A percentile compares a stretch with the other conserved stretches of the same genome.
phyloP scores from a whole-genome alignment of 2,113 vertebrate genomes.

The Columba janthina region DNA sequence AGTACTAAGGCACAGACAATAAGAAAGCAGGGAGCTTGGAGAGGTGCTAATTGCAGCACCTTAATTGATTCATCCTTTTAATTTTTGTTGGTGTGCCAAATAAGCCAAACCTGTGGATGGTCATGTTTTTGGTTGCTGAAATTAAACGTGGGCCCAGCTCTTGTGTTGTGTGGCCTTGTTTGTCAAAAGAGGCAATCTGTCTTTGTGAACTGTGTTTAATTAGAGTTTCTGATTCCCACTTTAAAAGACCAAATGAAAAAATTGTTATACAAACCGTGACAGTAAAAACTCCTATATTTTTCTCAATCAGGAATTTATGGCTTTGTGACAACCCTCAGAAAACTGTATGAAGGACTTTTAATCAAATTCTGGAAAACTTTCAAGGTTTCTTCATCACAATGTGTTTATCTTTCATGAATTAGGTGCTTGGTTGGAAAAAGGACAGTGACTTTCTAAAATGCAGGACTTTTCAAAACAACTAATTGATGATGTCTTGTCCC shows the following conservation, averaged over 20 bases:
- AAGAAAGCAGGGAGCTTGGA: not conserved
- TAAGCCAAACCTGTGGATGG: not conserved
- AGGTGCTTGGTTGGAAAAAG: not conserved
- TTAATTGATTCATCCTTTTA: not conserved
- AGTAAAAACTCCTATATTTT: not conserved
- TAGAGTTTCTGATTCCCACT: not conserved
- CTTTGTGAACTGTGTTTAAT: not conserved
- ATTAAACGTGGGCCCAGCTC: not conserved
- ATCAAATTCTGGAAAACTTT: not conserved
- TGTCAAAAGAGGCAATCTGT: not conserved
- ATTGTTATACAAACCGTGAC: not conserved
- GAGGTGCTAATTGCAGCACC: not conserved
- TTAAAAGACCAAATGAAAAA: not conserved
- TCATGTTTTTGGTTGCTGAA: not conserved
- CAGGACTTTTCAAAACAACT: not conserved
- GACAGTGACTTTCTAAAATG: not conserved
- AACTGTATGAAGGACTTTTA: not conserved
- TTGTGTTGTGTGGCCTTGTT: rapidly evolving
- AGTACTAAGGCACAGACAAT: not conserved
- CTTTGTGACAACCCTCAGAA: not conserved
- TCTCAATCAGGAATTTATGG: not conserved
- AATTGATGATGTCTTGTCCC: rapidly evolving
- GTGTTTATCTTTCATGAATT: not conserved
- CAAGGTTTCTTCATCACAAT: not conserved
- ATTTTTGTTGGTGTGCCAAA: not conserved